A percentile compares a stretch with the other conserved stretches of the same genome.
Evolutionary conservation across 2,888 invertebrate genomes (phyloP).

Genomic region (Yponomeuta sedellus): DNA sequence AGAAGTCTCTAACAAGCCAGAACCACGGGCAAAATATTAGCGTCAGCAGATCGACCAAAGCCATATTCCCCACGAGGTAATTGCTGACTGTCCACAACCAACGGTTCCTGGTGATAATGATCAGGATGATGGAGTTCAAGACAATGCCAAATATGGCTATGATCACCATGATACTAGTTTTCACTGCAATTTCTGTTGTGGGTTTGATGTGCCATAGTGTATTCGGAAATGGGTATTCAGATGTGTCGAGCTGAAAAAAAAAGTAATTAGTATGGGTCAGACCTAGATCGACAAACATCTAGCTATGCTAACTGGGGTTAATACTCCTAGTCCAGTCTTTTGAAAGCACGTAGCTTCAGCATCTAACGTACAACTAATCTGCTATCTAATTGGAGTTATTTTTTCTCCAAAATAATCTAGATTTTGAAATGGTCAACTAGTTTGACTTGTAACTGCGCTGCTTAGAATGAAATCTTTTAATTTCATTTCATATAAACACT

Average conservation of each 20-base stretch:
- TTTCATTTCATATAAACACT: too few species aligned
- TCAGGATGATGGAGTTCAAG: constrained; percentile 80
- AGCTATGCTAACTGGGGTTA: neutral
- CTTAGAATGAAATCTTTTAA: too few species aligned
- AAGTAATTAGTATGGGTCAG: neutral
- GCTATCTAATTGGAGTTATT: too few species aligned
- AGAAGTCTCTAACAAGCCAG: constrained; percentile 84
- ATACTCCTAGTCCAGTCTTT: too few species aligned
- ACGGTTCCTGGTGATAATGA: constrained; percentile 78
- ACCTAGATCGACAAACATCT: neutral
- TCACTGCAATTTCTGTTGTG: constrained; percentile 76
- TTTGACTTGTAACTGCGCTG: too few species aligned
- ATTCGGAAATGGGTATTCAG: constrained; percentile 74
- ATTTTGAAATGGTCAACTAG: too few species aligned
- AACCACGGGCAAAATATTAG: constrained; percentile 85
- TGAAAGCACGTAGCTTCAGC: too few species aligned
- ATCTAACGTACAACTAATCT: too few species aligned
- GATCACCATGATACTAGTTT: constrained; percentile 76
- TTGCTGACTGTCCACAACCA: constrained; percentile 83
- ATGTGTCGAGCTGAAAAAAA: constrained; percentile 54
- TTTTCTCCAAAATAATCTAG: too few species aligned
- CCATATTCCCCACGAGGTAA: constrained; percentile 84
- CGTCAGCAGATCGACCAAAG: constrained; percentile 81
- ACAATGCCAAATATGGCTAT: constrained; percentile 80
- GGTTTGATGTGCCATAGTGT: constrained; percentile 80